Evolutionary conservation across 2,797 vertebrate genomes (phyloP), one percentile per base, ranked within the genome.

Genomic region (Dendrocincla fuliginosa): DNA sequence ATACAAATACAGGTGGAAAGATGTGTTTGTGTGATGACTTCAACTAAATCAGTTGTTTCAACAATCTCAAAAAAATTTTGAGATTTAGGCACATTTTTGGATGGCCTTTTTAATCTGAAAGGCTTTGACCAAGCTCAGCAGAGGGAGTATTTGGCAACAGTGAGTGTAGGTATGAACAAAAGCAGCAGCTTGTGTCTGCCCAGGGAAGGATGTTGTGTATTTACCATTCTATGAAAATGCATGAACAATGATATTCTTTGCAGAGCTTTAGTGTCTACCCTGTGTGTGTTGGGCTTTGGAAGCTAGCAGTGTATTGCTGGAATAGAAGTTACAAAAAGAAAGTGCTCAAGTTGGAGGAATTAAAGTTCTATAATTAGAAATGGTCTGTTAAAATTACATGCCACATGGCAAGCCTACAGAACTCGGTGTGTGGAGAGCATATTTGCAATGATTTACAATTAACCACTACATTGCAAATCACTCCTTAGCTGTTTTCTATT

Each of bases 361-460:
- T 89, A n/a, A 84, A 91, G 44, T 89, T 83, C 67, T 77, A 10
- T 64, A 91, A 94, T 92, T 88, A 85, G 80, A 93, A 92, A 83
- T 64, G 60, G 46, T 78, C 56, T 82, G 47, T 91, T 81, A 73
- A 92, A 93, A 96, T 95, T 81, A 63, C 50, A 61, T 55, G 76
- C 61, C 59, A 71, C 49, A 9, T 76, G 74, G 75, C 79, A 90
- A 84, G 39, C 60, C 42, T 64, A 37, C 11, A 13, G 93, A 93
- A 88, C 50, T 46, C 83, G 50, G 35, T 1, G 1, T 67, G 68
- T 53, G 39, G 71, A 88, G 44, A 81, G 49, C 57, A 68, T 44
- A 79, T 77, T 93, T 56, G 46, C 89, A 87, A 63, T 95, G 89
- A 89, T 87, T 96, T 95, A 89, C 77, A 94, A 87, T 96, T 96